Evolutionary conservation across 2,888 invertebrate genomes (phyloP), one percentile per base, ranked within the genome.

Genomic region (Cephalotes varians): DNA sequence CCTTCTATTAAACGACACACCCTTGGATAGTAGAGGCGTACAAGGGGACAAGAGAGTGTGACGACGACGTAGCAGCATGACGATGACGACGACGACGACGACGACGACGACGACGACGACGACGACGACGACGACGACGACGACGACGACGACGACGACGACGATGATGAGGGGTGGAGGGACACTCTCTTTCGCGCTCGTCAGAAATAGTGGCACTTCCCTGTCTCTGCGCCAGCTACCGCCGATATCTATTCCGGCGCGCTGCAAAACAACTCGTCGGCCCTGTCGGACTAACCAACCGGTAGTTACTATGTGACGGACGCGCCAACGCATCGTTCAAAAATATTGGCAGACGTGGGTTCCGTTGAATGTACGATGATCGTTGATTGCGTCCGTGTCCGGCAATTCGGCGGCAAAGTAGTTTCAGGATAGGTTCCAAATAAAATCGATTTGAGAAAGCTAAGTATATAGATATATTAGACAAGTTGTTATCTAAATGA

Each of bases 181-280:
- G 86, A 87, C 89, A 88, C 84, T 88, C n/a, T 40, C 86, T 85
- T 83, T 74, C 44, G 34, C 84, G 87, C 90, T 91, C 94, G 94
- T 94, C 94, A 94, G 94, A 95, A 95, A 95, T 95, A 95, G 94
- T 95, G 94, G 93, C 94, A 93, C 94, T 94, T 94, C 91, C 93
- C 93, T 93, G 92, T 92, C 93, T 92, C 92, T 88, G 90, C 92
- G 92, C 93, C 93, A 95, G 95, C 95, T 95, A 95, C 94, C 95
- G 92, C 95, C 95, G 94, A 95, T 95, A 95, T 95, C 95, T 95
- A 95, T 94, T 94, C 94, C 95, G 94, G 94, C 94, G 88, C 94
- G 87, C 94, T 94, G 93, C 95, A 93, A 94, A 93, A 93, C 93
- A 94, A 94, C 94, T 91, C 56, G 90, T 91, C 93, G 93, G 92